Conservation (phyloP, 2,113 vertebrate genomes). For the Cygnus atratus region DNA sequence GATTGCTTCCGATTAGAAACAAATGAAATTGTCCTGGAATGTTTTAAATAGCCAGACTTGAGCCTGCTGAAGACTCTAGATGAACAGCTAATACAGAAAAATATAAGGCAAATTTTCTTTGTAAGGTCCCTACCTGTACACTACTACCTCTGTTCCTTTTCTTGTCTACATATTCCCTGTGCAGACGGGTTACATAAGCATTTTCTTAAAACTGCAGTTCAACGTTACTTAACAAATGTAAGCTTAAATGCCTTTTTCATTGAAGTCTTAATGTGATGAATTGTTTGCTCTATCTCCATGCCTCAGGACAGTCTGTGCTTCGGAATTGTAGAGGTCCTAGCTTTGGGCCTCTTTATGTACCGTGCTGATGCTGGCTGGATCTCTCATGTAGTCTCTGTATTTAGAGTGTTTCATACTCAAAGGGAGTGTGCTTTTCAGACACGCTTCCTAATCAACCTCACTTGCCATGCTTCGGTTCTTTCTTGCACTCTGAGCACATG, state of each 20-base stretch:
- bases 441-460: not conserved
- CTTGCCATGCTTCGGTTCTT: not conserved
- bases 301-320: not conserved
- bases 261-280: not conserved
- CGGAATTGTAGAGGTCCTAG: not conserved
- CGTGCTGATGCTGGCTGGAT: not conserved
- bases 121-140: fast-evolving
- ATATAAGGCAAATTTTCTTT: not conserved
- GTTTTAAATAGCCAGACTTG: not conserved
- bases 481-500: fast-evolving
- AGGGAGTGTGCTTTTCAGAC: not conserved
- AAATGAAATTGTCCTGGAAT: not conserved
- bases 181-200: not conserved
- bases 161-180: not conserved
- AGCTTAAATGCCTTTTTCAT: not conserved
- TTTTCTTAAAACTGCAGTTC: no score
- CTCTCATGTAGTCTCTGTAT: not conserved
- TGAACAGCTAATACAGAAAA: not conserved
- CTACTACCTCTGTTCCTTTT: not conserved
- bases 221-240: not conserved
- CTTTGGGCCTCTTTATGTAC: not conserved
- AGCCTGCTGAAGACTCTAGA: not conserved
- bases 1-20: not conserved
- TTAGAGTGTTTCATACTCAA: not conserved
- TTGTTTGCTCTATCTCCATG: not conserved